These are phyloP conservation scores for Plusia festucae DNA, from an alignment of 2,888 invertebrate species.

Conservation along the genomic window DNA sequence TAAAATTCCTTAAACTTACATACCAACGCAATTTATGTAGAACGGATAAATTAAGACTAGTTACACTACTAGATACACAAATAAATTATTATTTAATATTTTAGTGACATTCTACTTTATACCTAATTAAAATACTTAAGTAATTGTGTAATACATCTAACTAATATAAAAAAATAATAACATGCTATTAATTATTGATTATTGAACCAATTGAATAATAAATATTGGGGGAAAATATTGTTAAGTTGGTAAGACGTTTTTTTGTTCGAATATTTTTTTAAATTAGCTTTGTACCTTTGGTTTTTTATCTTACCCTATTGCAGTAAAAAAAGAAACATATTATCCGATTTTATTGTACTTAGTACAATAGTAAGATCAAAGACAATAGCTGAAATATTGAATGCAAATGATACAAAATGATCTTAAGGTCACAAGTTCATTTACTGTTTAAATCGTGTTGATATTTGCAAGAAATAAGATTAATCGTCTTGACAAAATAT, in stretches of 20 bases:
- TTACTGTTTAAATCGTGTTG: slow-evolving; percentile 17
- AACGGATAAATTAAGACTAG: not conserved
- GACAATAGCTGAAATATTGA: slow-evolving; percentile 17
- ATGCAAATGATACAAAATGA: slow-evolving; percentile 36
- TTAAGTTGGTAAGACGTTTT: no score
- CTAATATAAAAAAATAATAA: no score
- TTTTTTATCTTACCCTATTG: no score
- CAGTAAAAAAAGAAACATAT: no score
- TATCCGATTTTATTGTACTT: no score
- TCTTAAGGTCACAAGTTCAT: slow-evolving; percentile 19
- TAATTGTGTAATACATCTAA: slow-evolving; percentile 1
- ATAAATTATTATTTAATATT: not conserved
- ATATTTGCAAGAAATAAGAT: slow-evolving; percentile 26
- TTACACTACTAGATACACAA: not conserved
- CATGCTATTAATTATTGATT: no score
- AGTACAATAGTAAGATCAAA: not conserved
- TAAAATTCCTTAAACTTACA: no score
- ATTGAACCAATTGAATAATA: no score
- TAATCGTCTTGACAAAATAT: slow-evolving; percentile 31
- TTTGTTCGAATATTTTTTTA: no score
- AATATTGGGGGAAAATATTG: no score
- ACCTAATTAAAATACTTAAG: not conserved
- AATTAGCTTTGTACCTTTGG: no score
- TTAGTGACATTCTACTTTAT: not conserved
- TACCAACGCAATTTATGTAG: slow-evolving; percentile 4